These are phyloP conservation scores for Falco rusticolus DNA, from an alignment of 2,797 vertebrate species.

Conservation along the genomic window DNA sequence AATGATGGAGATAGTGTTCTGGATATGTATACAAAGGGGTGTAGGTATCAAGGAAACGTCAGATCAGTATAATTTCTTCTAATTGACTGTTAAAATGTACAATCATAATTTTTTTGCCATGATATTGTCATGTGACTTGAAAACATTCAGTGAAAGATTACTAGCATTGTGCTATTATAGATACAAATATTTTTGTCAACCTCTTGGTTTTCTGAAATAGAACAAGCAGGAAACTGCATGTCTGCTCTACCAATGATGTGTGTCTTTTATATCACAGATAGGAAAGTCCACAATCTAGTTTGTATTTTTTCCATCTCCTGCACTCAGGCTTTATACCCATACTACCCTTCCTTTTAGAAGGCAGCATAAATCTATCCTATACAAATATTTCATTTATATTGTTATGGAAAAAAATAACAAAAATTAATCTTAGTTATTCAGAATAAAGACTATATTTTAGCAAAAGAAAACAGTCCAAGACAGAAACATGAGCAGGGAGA, in stretches of 20 bases:
- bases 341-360: neutral
- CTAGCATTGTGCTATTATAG: neutral
- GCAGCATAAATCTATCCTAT: neutral
- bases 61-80: neutral
- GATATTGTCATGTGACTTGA: neutral
- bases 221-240: constrained; percentile 23
- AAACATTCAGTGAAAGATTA: neutral
- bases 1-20: neutral
- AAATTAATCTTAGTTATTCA: neutral
- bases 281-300: neutral
- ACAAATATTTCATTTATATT: neutral
- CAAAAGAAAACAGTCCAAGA: constrained; percentile 1
- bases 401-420: neutral
- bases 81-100: neutral
- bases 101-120: neutral
- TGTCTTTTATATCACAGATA: neutral
- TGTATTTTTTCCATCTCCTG: neutral
- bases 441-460: neutral
- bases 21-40: neutral
- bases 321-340: neutral
- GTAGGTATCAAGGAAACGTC: neutral
- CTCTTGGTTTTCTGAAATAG: constrained; percentile 25
- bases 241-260: neutral
- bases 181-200: neutral
- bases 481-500: constrained; percentile 4